phyloP scores from a whole-genome alignment of 1,140 invertebrate genomes.

The Megathymus violae region DNA sequence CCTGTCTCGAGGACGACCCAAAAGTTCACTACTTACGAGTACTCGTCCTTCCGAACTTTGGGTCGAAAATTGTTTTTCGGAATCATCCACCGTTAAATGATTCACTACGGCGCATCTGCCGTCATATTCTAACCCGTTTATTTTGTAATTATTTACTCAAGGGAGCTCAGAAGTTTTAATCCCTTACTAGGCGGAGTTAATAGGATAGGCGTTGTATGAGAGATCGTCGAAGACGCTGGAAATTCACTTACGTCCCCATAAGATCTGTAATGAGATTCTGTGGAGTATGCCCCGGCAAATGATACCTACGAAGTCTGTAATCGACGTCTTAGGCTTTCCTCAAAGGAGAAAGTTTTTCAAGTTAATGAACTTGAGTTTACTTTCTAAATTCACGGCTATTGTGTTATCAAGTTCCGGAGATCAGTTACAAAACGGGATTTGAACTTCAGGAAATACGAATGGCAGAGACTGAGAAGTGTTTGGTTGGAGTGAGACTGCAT shows the following conservation, averaged over 20 bases:
- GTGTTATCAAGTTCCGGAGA: constrained; percentile 15
- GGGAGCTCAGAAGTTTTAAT: constrained; percentile 23
- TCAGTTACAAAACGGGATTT: no score
- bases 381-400: constrained; percentile 26
- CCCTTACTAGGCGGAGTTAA: constrained; percentile 24
- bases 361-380: constrained; percentile 23
- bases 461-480: no score
- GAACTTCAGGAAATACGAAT: no score
- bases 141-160: constrained; percentile 16
- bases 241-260: constrained; percentile 15
- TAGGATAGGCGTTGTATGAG: constrained; percentile 4
- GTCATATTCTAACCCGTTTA: constrained; percentile 24
- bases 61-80: constrained; percentile 14
- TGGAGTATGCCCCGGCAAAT: constrained; percentile 10
- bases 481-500: no score
- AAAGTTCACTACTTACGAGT: constrained; percentile 27
- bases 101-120: constrained; percentile 12
- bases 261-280: constrained; percentile 29
- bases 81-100: constrained; percentile 19
- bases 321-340: constrained; percentile 8
- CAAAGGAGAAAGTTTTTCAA: constrained; percentile 24
- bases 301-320: constrained; percentile 23
- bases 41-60: constrained; percentile 5
- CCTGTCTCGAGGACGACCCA: constrained; percentile 15
- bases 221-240: constrained; percentile 11